Evolutionary conservation across 1,140 invertebrate genomes (phyloP), one percentile per base, ranked within the genome.

Genomic region (Tetraneura akinire): DNA sequence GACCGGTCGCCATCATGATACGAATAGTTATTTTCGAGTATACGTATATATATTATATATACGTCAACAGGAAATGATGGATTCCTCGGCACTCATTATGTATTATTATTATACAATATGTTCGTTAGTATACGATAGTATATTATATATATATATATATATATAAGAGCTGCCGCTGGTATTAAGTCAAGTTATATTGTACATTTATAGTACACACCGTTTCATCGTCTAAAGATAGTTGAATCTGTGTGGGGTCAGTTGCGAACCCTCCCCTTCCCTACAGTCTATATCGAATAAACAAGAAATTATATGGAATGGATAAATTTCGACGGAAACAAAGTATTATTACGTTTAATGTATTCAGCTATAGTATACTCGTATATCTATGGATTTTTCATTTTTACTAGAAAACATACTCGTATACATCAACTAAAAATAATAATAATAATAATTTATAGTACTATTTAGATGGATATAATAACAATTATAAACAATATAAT

Each of bases 11-110:
- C 8, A 13, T 47, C 21, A 26, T 29, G 51, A n/a, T 55, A 5
- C 18, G 11, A 55, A n/a, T n/a, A 74, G 71, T 74, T 74, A 74
- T 74, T 74, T 74, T 74, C 71, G 53, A 74, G 71, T 57, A n/a
- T n/a, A n/a, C n/a, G n/a, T n/a, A n/a, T n/a, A n/a, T n/a, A n/a
- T n/a, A n/a, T n/a, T n/a, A n/a, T n/a, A n/a, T n/a, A n/a, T n/a
- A 74, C 51, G 71, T 74, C 71, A 57, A 74, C 71, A 57, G 51
- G 71, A 74, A 74, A 74, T 74, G 71, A 74, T 74, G 71, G 71
- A 74, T 74, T 74, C 11, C 29, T 55, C 51, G 51, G 29, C 37
- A 42, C 71, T 32, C 32, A 42, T 74, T 37, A 55, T 42, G 18
- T 42, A 14, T 14, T 53, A 53, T 53, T n/a, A 53, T 53, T 68